Evolutionary conservation across 2,113 vertebrate species (phyloP).

Genomic region (Sialia sialis): DNA sequence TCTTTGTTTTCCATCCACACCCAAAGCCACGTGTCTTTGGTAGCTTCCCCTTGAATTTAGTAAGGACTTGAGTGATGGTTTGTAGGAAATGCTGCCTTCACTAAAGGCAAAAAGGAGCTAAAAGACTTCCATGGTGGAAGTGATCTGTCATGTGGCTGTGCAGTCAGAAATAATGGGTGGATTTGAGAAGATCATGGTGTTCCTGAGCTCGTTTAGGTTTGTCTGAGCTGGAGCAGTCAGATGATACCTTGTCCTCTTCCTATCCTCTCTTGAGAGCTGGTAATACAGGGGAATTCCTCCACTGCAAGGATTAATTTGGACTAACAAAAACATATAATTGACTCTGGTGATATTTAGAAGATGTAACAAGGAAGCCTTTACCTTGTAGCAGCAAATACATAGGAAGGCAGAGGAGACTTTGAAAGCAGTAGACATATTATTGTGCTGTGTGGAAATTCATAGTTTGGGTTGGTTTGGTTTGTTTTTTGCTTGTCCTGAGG

Average conservation of each 20-base stretch:
- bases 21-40: neutral
- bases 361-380: neutral
- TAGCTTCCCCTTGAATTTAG: neutral
- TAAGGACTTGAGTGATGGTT: neutral
- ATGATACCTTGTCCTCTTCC: neutral
- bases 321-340: neutral
- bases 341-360: neutral
- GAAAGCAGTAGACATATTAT: neutral
- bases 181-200: neutral
- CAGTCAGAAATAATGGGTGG: neutral
- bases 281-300: neutral
- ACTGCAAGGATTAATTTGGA: neutral
- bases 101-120: neutral
- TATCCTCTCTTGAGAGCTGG: neutral
- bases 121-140: neutral
- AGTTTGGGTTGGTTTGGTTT: neutral
- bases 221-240: neutral
- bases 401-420: neutral
- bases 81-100: neutral
- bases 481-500: neutral
- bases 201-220: neutral
- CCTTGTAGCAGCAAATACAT: neutral
- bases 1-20: constrained; percentile 25
- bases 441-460: neutral
- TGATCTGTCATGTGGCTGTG: neutral